Evolutionary conservation across 1,140 invertebrate genomes (phyloP), one percentile per base, ranked within the genome.

Genomic region (Ceratina australensis): DNA sequence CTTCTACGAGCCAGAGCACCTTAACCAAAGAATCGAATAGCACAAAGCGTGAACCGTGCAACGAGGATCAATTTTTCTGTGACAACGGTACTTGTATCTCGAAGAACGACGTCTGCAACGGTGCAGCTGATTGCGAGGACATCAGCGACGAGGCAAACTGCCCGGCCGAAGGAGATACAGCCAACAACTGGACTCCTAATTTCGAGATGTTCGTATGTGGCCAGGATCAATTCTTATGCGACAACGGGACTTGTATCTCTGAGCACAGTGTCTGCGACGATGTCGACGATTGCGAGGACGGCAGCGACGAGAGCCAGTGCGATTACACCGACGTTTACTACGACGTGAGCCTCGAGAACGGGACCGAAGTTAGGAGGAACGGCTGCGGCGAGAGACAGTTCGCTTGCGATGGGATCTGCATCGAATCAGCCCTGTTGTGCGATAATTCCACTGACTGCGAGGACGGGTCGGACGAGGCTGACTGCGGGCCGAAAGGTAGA

Each of bases 221-320:
- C 0, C 81, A 92, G 2, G 83, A 90, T 10, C 88, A 93, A 57
- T 95, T 93, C 74, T 87, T 90, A 4, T 96, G 90, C 16, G 94
- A 95, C 82, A 89, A 89, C 1, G 92, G 91, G 1, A 24, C 2
- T 0, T 97, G 97, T 79, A 92, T 97, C 33, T 89, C 93, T 0
- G 61, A 91, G 0, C 82, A 91, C 1, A 85, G 93, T 59, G 94
- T 97, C 68, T 98, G 97, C 87, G 94, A 98, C 87, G 94, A 94
- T 0, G 89, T 92, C 0, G 42, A 86, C 1, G 95, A 98, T 82
- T 99, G 98, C 90, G 89, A 92, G 0, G 97, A 98, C 91, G 93
- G 92, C 1, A 95, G 94, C 8, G 97, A 98, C 90, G 95, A 96
- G 87, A 90, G 90, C 2, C 68, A 77, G 13, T 87, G 86, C 56